A percentile compares a stretch with the other conserved stretches of the same genome.
phyloP scores from a whole-genome alignment of 2,888 invertebrate species.

The Antheraea yamamai region DNA sequence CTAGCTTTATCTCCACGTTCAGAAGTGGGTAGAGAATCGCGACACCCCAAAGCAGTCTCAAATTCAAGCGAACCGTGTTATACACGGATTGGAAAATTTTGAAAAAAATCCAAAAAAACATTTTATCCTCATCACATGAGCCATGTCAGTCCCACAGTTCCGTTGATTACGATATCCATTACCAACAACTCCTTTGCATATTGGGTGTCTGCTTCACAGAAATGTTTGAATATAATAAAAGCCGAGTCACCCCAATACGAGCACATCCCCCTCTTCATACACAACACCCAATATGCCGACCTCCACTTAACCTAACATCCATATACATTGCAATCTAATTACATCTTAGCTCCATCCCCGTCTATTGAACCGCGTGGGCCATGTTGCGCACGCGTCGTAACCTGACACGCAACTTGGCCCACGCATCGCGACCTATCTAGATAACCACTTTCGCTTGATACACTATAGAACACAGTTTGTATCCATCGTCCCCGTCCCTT shows the following conservation, averaged over 20 bases:
- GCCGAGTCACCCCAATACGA: conserved; percentile 18
- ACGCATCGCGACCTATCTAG: conserved; percentile 70
- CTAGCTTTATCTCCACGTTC: neutral
- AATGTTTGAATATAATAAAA: conserved; percentile 7
- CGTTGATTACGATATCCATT: conserved; percentile 61
- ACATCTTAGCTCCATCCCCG: conserved; percentile 66
- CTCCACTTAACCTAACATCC: conserved; percentile 61
- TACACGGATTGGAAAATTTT: conserved; percentile 71
- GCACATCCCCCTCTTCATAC: conserved; percentile 58
- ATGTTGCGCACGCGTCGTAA: conserved; percentile 36
- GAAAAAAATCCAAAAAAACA: conserved; percentile 49
- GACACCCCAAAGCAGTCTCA: conserved; percentile 69
- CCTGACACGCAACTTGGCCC: conserved; percentile 36
- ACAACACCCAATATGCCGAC: conserved; percentile 78
- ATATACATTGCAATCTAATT: conserved; percentile 76
- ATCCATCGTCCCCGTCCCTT: conserved; percentile 67
- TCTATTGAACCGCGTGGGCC: conserved; percentile 51
- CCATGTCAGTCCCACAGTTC: conserved; percentile 72
- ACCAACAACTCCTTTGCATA: conserved; percentile 59
- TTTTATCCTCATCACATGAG: conserved; percentile 78
- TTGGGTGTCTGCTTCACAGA: conserved; percentile 46
- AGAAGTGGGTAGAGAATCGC: conserved; percentile 30
- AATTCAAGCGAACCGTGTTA: conserved; percentile 68
- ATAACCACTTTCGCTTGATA: conserved; percentile 73
- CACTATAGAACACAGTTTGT: conserved; percentile 80